These are phyloP conservation scores for Aleiodes alternator DNA, from an alignment of 2,888 invertebrate species.

Conservation along the genomic window DNA sequence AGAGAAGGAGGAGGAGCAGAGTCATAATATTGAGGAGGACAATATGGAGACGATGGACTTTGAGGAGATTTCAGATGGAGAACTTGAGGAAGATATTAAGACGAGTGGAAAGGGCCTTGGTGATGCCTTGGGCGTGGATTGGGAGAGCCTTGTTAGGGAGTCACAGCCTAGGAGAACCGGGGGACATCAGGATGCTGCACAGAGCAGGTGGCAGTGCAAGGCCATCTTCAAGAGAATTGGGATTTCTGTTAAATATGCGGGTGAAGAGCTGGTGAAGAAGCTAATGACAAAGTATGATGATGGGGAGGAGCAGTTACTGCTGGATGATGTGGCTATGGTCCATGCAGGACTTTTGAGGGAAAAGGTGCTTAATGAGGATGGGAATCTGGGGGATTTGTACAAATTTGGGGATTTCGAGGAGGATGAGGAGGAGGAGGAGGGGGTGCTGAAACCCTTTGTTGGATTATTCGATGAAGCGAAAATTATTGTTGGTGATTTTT, in stretches of 20 bases:
- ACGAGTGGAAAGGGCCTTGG: conserved; percentile 85
- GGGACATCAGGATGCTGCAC: conserved; percentile 78
- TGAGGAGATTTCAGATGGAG: conserved; percentile 94
- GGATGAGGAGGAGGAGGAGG: conserved; percentile 68
- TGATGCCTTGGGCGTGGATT: conserved; percentile 96
- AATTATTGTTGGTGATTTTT: conserved; percentile 74
- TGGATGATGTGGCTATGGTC: conserved; percentile 68
- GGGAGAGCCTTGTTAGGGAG: conserved; percentile 92
- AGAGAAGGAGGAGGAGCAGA: conserved; percentile 63
- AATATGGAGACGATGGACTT: conserved; percentile 87
- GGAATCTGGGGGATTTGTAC: conserved; percentile 65
- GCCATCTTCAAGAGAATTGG: conserved; percentile 88
- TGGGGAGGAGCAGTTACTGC: conserved; percentile 61
- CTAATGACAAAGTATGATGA: conserved; percentile 68
- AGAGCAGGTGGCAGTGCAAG: conserved; percentile 88
- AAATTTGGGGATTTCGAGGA: conserved; percentile 66
- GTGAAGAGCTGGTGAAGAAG: conserved; percentile 79
- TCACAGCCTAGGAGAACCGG: conserved; percentile 78
- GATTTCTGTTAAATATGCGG: conserved; percentile 87
- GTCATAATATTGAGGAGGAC: conserved; percentile 80
- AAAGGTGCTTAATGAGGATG: conserved; percentile 60
- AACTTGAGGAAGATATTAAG: conserved; percentile 85
- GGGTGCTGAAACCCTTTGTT: conserved; percentile 72
- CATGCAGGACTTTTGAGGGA: conserved; percentile 68
- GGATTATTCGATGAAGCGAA: conserved; percentile 78